phyloP scores from a whole-genome alignment of 2,888 invertebrate genomes.

The Pardosa pseudoannulata region DNA sequence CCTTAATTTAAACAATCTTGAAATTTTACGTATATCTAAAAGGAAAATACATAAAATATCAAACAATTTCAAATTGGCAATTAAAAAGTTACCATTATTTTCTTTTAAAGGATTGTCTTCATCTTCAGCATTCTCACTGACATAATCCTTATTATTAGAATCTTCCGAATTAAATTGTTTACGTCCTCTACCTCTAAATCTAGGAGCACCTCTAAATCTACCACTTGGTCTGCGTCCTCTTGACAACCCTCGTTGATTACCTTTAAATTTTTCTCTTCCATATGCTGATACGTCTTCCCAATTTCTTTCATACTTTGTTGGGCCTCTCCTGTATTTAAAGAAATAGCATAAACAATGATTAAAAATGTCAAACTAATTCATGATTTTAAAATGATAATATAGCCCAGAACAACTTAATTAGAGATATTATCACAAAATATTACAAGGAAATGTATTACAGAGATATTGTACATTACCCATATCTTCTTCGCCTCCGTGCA shows the following conservation, averaged over 20 bases:
- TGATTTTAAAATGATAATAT: no score
- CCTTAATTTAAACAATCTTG: no score
- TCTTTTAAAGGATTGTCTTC: constrained; percentile 1
- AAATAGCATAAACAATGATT: no score
- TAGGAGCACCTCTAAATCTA: constrained; percentile 36
- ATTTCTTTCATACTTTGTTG: constrained; percentile 92
- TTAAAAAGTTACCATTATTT: constrained; percentile 17
- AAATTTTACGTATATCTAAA: no score
- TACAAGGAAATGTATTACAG: no score
- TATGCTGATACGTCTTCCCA: constrained; percentile 97
- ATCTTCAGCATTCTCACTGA: constrained; percentile 11
- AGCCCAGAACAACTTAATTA: no score
- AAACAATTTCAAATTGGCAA: no score
- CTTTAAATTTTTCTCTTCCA: constrained; percentile 78
- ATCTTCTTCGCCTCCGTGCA: constrained; percentile 89
- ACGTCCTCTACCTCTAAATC: constrained; percentile 56
- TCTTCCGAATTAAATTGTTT: background rate
- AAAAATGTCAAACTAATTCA: no score
- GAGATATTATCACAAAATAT: no score
- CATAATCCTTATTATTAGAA: background rate
- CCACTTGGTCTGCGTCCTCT: constrained; percentile 52
- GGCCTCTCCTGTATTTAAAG: constrained; percentile 84
- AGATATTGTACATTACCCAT: constrained; percentile 82
- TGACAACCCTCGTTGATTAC: constrained; percentile 19
- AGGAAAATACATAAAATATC: no score